Percentiles rank a stretch among this genome's conserved stretches.
These are phyloP conservation scores for Eristalis tenax DNA, from an alignment of 2,888 invertebrate genomes.

Conservation along the genomic window DNA sequence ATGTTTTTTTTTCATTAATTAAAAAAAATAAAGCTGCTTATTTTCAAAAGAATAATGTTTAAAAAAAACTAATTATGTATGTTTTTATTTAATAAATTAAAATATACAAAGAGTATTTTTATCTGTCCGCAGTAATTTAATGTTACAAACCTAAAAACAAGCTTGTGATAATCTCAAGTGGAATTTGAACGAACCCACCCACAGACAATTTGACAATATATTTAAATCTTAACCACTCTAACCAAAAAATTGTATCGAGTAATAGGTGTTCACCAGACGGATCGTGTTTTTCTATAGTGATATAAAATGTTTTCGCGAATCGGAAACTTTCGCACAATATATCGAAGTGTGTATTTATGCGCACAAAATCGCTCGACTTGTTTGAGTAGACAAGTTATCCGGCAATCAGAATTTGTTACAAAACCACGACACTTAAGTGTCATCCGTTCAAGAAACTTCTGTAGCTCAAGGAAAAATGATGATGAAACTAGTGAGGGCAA, in stretches of 20 bases:
- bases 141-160: too few relatives aligned
- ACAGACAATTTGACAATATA: too few relatives aligned
- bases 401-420: constrained; percentile 12
- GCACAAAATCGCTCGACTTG: constrained; percentile 25
- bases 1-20: too few relatives aligned
- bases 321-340: constrained; percentile 50
- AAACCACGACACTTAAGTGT: constrained; percentile 32
- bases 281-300: background rate
- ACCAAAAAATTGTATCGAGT: background rate
- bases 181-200: too few relatives aligned
- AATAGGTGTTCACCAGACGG: background rate
- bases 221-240: background rate
- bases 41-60: too few relatives aligned
- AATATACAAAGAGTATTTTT: too few relatives aligned
- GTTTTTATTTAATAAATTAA: too few relatives aligned
- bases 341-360: constrained; percentile 27
- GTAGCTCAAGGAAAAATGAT: constrained; percentile 73
- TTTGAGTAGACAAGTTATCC: constrained; percentile 3
- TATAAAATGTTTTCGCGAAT: constrained; percentile 74
- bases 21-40: too few relatives aligned
- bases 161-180: too few relatives aligned
- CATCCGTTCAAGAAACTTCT: constrained; percentile 73
- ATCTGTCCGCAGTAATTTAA: too few relatives aligned
- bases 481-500: constrained; percentile 70
- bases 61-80: too few relatives aligned